phyloP scores from a whole-genome alignment of 2,888 invertebrate species.

The Agrochola circellaris region DNA sequence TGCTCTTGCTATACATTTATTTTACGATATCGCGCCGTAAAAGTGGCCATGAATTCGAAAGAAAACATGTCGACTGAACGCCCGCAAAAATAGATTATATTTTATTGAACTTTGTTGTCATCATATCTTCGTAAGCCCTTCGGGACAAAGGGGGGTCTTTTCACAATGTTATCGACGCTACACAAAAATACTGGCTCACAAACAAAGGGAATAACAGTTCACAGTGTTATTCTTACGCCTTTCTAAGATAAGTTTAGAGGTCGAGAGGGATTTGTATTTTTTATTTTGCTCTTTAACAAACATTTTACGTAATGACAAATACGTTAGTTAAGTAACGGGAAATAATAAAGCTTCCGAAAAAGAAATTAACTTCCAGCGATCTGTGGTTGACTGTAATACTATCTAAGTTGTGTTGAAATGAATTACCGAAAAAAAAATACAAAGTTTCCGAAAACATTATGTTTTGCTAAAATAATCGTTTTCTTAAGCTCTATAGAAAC shows the following conservation, averaged over 20 bases:
- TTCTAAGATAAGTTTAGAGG: constrained; percentile 64
- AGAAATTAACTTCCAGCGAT: too few relatives aligned
- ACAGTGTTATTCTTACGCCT: constrained; percentile 62
- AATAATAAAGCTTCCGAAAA: too few relatives aligned
- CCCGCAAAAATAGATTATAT: constrained; percentile 77
- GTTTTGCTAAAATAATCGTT: too few relatives aligned
- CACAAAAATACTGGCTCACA: constrained; percentile 77
- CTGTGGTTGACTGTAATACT: too few relatives aligned
- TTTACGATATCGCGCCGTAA: constrained; percentile 58
- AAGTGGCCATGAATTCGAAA: constrained; percentile 64
- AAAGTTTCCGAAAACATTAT: too few relatives aligned
- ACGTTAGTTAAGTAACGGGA: too few relatives aligned
- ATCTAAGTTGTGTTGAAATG: too few relatives aligned
- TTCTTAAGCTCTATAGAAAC: too few relatives aligned
- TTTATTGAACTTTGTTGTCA: constrained; percentile 81
- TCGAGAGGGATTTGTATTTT: constrained; percentile 48
- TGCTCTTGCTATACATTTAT: constrained; percentile 43
- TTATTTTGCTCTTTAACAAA: constrained; percentile 36
- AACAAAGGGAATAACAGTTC: constrained; percentile 73
- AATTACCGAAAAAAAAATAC: too few relatives aligned
- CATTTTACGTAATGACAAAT: constrained; percentile 21
- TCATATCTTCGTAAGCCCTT: constrained; percentile 77
- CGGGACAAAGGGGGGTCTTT: constrained; percentile 75
- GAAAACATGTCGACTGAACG: constrained; percentile 65
- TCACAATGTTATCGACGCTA: constrained; percentile 79